Base-by-base conservation (phyloP, 2,888 invertebrate species). In the Imbricaverruca yamaguchii region DNA sequence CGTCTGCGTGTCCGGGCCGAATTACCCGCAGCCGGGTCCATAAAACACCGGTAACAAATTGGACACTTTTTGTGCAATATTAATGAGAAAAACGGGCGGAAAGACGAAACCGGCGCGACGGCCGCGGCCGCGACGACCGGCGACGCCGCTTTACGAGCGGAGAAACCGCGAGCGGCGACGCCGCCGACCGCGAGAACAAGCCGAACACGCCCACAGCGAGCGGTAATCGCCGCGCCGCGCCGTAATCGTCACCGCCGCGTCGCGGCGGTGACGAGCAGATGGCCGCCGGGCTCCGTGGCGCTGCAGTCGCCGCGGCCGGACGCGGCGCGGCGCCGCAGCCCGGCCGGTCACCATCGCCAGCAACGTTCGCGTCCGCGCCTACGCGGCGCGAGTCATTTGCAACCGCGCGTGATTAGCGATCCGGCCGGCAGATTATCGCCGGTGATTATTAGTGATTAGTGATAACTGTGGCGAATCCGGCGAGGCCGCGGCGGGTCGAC, bases 371-470 rank as follows among this genome's bases (percentile, higher is more conserved):
- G 23, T 9, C 12, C 25, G 23, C 10, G 67, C n/a, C 23, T 11
- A 21, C n/a, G 11, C 25, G 39, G 39, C 39, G 69, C 69, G 39
- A 13, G 39, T 39, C 12, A 69, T 69, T 23, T 69, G 69, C 69
- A 69, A 69, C 74, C 55, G 67, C 53, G 9, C 74, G 53, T 53
- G 74, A 53, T 55, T 55, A 55, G 74, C 55, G 74, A 74, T 74
- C 59, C 11, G 2, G 12, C 1, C 74, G 53, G 21, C 21, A 15
- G 18, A 74, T 74, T 74, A 74, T 74, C 23, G 74, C 55, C 74
- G 74, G 74, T 74, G 74, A 74, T 74, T 74, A 74, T 74, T 53
- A 74, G 74, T 74, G 74, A 74, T 74, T 74, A 74, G 53, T 74
- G 74, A 74, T 74, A 55, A 55, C 74, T 74, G 74, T 74, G 74